Evolutionary conservation across 2,113 vertebrate species (phyloP).

Genomic region (Tachysurus vachellii): DNA sequence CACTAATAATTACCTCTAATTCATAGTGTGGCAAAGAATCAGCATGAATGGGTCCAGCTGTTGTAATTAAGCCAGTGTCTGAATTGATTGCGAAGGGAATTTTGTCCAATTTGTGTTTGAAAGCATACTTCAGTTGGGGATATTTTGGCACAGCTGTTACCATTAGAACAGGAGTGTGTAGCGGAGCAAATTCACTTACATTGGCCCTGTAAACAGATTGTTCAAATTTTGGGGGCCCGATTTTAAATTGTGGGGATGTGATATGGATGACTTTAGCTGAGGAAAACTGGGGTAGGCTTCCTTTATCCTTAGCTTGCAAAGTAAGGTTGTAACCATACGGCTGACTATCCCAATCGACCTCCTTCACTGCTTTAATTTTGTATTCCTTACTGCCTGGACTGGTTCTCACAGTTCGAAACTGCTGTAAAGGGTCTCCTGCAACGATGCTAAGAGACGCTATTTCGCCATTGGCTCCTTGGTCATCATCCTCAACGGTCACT

Average conservation of each 20-base stretch:
- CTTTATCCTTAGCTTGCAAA: conserved; percentile 96
- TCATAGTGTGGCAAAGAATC: conserved; percentile 79
- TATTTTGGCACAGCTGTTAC: conserved; percentile 84
- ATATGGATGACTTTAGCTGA: conserved; percentile 86
- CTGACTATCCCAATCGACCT: conserved; percentile 87
- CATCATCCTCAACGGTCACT: conserved; percentile 87
- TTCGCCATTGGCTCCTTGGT: conserved; percentile 89
- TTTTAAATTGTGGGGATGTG: conserved; percentile 83
- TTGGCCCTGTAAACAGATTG: conserved; percentile 88
- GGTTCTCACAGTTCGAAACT: conserved; percentile 86
- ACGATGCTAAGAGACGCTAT: conserved; percentile 90
- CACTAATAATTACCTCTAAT: conserved; percentile 85
- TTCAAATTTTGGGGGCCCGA: conserved; percentile 85
- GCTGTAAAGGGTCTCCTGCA: conserved; percentile 87
- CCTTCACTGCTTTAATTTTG: conserved; percentile 84
- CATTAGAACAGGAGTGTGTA: conserved; percentile 88
- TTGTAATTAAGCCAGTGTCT: conserved; percentile 90
- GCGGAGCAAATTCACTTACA: conserved; percentile 91
- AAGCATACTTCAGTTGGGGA: conserved; percentile 82
- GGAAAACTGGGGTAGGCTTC: conserved; percentile 88
- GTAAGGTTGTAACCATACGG: conserved; percentile 95
- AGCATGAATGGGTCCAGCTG: conserved; percentile 80
- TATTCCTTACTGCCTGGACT: conserved; percentile 92
- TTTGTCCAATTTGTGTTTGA: conserved; percentile 81
- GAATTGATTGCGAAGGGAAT: conserved; percentile 82